Evolutionary conservation across 2,888 invertebrate genomes (phyloP), one percentile per base, ranked within the genome.

Genomic region (Deilephila porcellus): DNA sequence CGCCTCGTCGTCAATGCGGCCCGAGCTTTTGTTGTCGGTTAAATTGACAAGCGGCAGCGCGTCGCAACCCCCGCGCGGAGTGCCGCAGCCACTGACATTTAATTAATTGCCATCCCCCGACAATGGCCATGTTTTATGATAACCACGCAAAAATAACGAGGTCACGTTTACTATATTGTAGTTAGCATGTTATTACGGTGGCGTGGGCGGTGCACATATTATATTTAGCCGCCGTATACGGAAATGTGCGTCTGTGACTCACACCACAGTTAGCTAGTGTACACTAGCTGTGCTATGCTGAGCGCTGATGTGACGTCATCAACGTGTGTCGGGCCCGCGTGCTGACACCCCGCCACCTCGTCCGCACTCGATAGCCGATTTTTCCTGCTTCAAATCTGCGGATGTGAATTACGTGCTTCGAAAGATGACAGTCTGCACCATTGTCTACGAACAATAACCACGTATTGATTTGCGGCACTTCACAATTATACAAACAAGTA

Each of bases 401-500:
- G 88, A 88, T 85, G 83, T 82, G 71, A 74, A 73, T 72, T 82
- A 87, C 87, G 87, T 88, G 86, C 79, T 79, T 79, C 60, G 83
- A 78, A 79, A 79, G 76, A 75, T 79, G 77, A 76, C 76, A 70
- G 72, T 52, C 25, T 70, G 5, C 7, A 37, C 17, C 3, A 32
- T 73, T 59, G 34, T 70, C 20, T 56, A 37, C 37, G 64, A 45
- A 60, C 62, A 62, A 71, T 71, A 25, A 25, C 29, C 29, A 71
- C 25, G 20, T 71, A 71, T 52, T 25, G 52, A 34, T 60, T 52
- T 45, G 45, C 34, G 29, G 59, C 14, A 32, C 5, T 14, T 56
- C n/a, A n/a, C 56, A n/a, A 56, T 56, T 3, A 56, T n/a, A n/a
- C 4, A 56, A 6, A n/a, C 0, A 56, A 56, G 45, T 45, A 45